Evolutionary conservation across 2,888 invertebrate genomes (phyloP).

Genomic region (Campaea margaritaria): DNA sequence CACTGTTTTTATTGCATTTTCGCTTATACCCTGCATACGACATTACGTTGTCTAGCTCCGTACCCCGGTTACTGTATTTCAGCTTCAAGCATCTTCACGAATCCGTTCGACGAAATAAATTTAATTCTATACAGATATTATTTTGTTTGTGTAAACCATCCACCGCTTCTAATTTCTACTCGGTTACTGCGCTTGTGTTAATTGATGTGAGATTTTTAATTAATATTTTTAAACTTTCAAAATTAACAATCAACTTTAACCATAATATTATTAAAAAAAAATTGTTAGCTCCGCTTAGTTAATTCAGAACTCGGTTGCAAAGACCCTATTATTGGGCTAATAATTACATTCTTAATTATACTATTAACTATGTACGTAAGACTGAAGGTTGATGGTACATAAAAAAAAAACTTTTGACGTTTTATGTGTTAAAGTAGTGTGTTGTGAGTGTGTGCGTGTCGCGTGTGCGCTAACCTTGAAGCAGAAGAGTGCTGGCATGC

Average conservation of each 20-base stretch:
- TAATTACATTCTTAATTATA: too few species aligned
- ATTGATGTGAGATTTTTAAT: background rate
- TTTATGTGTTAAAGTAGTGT: slow-evolving; percentile 17
- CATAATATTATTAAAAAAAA: too few species aligned
- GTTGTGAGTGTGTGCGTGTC: slow-evolving; percentile 39
- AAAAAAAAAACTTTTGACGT: too few species aligned
- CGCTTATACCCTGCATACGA: background rate
- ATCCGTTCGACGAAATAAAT: background rate
- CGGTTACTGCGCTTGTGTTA: slow-evolving; percentile 2
- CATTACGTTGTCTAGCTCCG: background rate
- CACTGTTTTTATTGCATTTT: background rate
- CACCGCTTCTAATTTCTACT: slow-evolving; percentile 9
- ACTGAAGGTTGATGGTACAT: too few species aligned
- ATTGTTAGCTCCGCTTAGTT: too few species aligned
- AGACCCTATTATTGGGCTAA: too few species aligned
- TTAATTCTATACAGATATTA: background rate
- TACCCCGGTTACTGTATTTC: background rate
- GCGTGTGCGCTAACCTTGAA: slow-evolving; percentile 88
- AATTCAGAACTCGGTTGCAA: too few species aligned
- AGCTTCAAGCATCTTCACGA: background rate
- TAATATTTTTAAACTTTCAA: background rate
- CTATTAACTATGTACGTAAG: too few species aligned
- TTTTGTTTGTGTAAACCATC: slow-evolving; percentile 8
- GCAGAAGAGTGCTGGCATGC: slow-evolving; percentile 95
- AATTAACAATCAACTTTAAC: too few species aligned